Evolutionary conservation across 2,113 vertebrate species (phyloP), one percentile per base, ranked within the genome.

Genomic region (Etia nguti): DNA sequence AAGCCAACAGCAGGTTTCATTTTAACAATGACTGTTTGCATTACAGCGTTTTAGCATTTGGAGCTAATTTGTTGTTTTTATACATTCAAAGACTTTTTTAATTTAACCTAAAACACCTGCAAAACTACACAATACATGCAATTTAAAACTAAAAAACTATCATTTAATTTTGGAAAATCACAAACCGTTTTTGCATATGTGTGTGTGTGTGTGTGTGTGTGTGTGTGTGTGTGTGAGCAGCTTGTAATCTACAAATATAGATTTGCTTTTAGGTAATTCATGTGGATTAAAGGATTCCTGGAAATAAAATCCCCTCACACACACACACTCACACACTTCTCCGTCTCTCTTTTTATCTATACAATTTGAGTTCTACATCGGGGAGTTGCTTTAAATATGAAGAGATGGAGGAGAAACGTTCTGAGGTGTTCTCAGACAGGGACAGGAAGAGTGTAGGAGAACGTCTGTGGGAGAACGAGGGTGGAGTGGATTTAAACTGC

Each of bases 261-360:
- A 88, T 80, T 85, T 38, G 55, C 90, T 91, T 89, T 93, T 20
- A 60, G 88, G 87, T 92, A 92, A 93, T 94, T 93, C 88, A 81
- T 48, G 31, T 10, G 90, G 92, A 94, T 93, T 94, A 94, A 94
- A 87, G 92, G 92, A 91, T 92, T 83, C 84, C 43, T 41, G 70
- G 10, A 26, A 92, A 92, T 87, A 92, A 84, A 86, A 90, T 83
- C 87, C 86, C 82, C 77, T 86, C 41, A 86, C 70, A 26, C 81
- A 20, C 46, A 48, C 46, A 15, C 43, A 16, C 0, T 16, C 79
- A 31, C 81, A 48, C 46, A 6, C 15, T 8, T 16, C 26, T 29
- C 26, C 5, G 8, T 38, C 20, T 68, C 38, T 70, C 34, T 38
- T n/a, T 38, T 20, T 36, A 24, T 24, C 26, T 10, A 4, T 68